Conservation (phyloP, 30 jellyfish, hydroid and myxozoan species). For the Turritopsis rubra region DNA sequence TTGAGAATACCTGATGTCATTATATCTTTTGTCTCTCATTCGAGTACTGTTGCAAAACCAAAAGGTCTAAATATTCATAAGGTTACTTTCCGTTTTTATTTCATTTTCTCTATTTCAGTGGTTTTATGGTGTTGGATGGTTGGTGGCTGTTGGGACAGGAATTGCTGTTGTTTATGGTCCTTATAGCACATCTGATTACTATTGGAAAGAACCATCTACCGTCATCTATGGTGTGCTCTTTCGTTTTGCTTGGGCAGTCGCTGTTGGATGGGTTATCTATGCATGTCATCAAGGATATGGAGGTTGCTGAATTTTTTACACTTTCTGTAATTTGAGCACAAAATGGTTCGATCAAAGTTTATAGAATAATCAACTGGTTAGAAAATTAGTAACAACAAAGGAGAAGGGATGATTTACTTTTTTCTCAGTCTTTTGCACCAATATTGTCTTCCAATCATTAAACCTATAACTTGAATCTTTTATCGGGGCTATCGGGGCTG, state of each 20-base stretch:
- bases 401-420: neutral
- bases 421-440: neutral
- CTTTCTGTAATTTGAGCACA: neutral
- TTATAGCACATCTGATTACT: slow-evolving; percentile 5
- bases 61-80: too few relatives aligned
- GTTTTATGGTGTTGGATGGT: slow-evolving; percentile 24
- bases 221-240: slow-evolving; percentile 23
- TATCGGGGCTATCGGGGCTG: too few relatives aligned
- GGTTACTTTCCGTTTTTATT: too few relatives aligned
- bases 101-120: slow-evolving; percentile 7
- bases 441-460: neutral
- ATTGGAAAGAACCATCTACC: slow-evolving; percentile 19
- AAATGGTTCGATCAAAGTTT: too few relatives aligned
- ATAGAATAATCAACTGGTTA: too few relatives aligned
- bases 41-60: too few relatives aligned
- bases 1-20: too few relatives aligned
- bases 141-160: slow-evolving; percentile 25
- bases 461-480: too few relatives aligned
- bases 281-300: slow-evolving; percentile 42
- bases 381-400: too few relatives aligned
- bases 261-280: slow-evolving; percentile 31
- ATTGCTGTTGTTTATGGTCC: slow-evolving; percentile 41
- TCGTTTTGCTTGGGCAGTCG: slow-evolving; percentile 41
- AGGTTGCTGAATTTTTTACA: neutral
- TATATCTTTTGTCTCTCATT: too few relatives aligned